These are phyloP conservation scores for Amiota minor DNA, from an alignment of 2,888 invertebrate species.

Conservation along the genomic window DNA sequence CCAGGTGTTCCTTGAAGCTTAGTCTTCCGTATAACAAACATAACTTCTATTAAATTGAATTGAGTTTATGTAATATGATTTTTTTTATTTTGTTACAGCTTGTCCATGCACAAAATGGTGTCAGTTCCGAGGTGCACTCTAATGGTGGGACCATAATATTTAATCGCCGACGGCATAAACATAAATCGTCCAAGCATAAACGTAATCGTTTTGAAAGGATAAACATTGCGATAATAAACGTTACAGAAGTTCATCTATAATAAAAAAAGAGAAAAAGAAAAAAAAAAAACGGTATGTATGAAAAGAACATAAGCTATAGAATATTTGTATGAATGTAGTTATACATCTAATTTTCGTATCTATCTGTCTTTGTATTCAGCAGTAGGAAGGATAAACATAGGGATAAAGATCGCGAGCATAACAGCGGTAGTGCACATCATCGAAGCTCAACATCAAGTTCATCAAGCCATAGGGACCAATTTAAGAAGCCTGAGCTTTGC, in stretches of 20 bases:
- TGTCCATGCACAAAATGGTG: slow-evolving; percentile 68
- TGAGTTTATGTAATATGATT: slow-evolving; percentile 35
- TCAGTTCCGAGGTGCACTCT: slow-evolving; percentile 73
- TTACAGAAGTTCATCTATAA: slow-evolving; percentile 73
- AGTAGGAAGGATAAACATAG: slow-evolving; percentile 73
- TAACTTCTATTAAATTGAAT: not conserved
- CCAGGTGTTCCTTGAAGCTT: too few species aligned
- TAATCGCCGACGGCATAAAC: slow-evolving; percentile 82
- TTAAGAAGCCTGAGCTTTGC: slow-evolving; percentile 72
- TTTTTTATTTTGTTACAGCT: slow-evolving; percentile 48
- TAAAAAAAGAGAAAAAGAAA: slow-evolving; percentile 73
- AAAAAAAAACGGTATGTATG: slow-evolving; percentile 71
- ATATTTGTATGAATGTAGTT: not conserved
- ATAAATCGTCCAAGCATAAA: slow-evolving; percentile 81
- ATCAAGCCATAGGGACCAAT: slow-evolving; percentile 71
- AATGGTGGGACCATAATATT: slow-evolving; percentile 86
- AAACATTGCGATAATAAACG: slow-evolving; percentile 75
- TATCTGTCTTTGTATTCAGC: slow-evolving; percentile 55
- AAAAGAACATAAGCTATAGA: not conserved
- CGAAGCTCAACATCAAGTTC: slow-evolving; percentile 59
- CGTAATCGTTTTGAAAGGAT: too few species aligned
- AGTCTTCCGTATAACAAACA: too few species aligned
- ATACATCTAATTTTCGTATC: not conserved
- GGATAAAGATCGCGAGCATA: slow-evolving; percentile 69
- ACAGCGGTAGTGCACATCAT: slow-evolving; percentile 52